Conservation (phyloP, 2,113 vertebrate species). For the Pampusana beccarii region DNA sequence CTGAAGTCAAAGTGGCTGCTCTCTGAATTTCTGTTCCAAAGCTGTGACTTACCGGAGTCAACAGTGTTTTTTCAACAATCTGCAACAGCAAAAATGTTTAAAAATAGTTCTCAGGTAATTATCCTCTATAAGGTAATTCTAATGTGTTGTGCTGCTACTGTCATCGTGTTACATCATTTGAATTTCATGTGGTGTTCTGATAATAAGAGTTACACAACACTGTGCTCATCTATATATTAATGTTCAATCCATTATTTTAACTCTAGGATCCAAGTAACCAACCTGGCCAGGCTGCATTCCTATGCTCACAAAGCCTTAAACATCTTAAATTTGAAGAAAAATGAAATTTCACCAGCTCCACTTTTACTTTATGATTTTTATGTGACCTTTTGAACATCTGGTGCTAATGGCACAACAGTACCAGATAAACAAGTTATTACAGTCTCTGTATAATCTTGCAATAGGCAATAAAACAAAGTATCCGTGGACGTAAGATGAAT, state of each 20-base stretch:
- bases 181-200: constrained; percentile 9
- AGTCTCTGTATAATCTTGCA: neutral
- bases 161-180: neutral
- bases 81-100: neutral
- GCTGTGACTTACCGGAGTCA: neutral
- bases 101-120: constrained; percentile 8
- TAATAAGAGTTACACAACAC: constrained; percentile 23
- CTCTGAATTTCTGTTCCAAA: neutral
- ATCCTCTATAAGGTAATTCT: neutral
- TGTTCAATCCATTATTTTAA: neutral
- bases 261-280: neutral
- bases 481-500: accelerated
- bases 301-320: neutral
- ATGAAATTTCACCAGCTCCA: neutral
- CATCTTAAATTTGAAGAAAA: neutral
- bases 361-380: neutral
- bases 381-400: neutral
- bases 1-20: neutral
- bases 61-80: neutral
- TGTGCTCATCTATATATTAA: neutral
- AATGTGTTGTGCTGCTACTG: neutral
- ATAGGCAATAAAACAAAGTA: neutral
- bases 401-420: neutral
- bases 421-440: neutral
- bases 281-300: neutral